Evolutionary conservation across 2,888 invertebrate species (phyloP), one percentile per base, ranked within the genome.

Genomic region (Vandiemenella viatica): DNA sequence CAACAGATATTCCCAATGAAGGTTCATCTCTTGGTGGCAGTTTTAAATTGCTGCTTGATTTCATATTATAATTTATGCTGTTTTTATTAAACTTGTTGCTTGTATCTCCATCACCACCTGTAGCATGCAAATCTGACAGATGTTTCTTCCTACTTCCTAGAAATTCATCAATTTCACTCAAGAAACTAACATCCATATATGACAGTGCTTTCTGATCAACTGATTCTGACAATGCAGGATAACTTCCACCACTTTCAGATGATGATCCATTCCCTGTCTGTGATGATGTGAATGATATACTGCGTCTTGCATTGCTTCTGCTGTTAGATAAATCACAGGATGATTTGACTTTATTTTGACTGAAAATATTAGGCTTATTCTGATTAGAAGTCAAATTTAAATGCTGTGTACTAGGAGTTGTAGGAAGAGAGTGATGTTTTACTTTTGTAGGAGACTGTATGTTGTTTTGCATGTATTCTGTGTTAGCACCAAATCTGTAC

Each of bases 351-450:
- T n/a, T n/a, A n/a, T n/a, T n/a, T n/a, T n/a, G n/a, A n/a, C n/a
- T n/a, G n/a, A n/a, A n/a, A n/a, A n/a, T n/a, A n/a, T n/a, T n/a
- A n/a, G n/a, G n/a, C n/a, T n/a, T n/a, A n/a, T n/a, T n/a, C n/a
- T n/a, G n/a, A n/a, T n/a, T n/a, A n/a, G n/a, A n/a, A n/a, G n/a
- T n/a, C n/a, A n/a, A n/a, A n/a, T n/a, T n/a, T n/a, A n/a, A n/a
- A n/a, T n/a, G n/a, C n/a, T n/a, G n/a, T 37, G 7, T 15, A 22
- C 55, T 60, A 19, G 65, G 65, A 42, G 64, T 63, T 18, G 64
- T 58, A 13, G 63, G 61, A 47, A 62, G 57, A n/a, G 65, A 64
- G 5, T 58, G 58, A 41, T 58, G 55, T 26, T 55, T 52, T 20
- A 58, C 50, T 52, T 64, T 64, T 22, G 55, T 44, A 15, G 64